Evolutionary conservation across 2,888 invertebrate genomes (phyloP).

Genomic region (Branchellion lobata): DNA sequence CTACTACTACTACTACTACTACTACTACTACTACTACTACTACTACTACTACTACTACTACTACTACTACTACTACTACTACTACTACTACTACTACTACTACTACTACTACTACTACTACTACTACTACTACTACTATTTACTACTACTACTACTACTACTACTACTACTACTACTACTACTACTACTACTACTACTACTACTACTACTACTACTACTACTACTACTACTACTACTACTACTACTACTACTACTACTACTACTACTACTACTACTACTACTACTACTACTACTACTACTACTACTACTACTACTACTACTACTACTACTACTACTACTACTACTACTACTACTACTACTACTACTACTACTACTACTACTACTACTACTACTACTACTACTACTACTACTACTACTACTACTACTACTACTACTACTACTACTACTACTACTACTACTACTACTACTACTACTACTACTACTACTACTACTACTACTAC

Average conservation of each 20-base stretch:
- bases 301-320: conserved; percentile 29
- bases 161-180: conserved; percentile 29
- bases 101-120: conserved; percentile 29
- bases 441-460: conserved; percentile 29
- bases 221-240: conserved; percentile 26
- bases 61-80: conserved; percentile 29
- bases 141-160: conserved; percentile 29
- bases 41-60: conserved; percentile 29
- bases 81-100: conserved; percentile 29
- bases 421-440: conserved; percentile 29
- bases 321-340: conserved; percentile 29
- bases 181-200: conserved; percentile 29
- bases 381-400: conserved; percentile 29
- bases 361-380: conserved; percentile 27
- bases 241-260: conserved; percentile 29
- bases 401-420: conserved; percentile 29
- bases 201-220: conserved; percentile 29
- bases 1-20: conserved; percentile 24
- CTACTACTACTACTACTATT: conserved; percentile 25
- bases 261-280: conserved; percentile 29
- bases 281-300: conserved; percentile 29
- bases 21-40: conserved; percentile 29
- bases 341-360: conserved; percentile 29
- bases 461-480: conserved; percentile 29
- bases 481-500: conserved; percentile 29